phyloP scores from a whole-genome alignment of 2,113 vertebrate genomes.

The Rhea americana region DNA sequence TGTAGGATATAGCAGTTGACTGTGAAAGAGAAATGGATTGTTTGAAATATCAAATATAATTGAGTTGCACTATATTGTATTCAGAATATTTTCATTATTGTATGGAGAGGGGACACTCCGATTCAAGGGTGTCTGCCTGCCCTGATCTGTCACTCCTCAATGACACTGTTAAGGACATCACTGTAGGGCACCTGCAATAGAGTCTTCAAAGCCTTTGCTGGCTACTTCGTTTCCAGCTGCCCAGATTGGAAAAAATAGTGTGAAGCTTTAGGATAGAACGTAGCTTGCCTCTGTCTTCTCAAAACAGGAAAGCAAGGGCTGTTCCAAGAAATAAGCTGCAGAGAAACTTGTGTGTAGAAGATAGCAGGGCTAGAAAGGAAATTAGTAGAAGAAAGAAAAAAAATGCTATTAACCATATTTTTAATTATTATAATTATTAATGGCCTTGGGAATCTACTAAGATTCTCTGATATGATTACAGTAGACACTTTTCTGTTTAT shows the following conservation, averaged over 20 bases:
- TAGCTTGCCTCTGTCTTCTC: neutral
- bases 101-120: neutral
- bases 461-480: neutral
- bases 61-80: neutral
- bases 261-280: neutral
- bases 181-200: neutral
- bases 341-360: neutral
- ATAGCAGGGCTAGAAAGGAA: neutral
- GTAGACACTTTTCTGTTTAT: slow-evolving; percentile 5
- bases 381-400: neutral
- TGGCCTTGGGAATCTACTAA: neutral
- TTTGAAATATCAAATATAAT: neutral
- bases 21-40: neutral
- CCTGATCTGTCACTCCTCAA: neutral
- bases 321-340: neutral
- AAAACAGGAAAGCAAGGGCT: neutral
- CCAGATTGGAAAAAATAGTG: rapidly evolving
- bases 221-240: neutral
- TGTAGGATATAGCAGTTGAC: neutral
- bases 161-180: neutral
- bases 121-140: neutral
- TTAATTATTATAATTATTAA: neutral
- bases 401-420: neutral
- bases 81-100: neutral
- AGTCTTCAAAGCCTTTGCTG: rapidly evolving